A percentile compares a stretch with the other conserved stretches of the same genome.
phyloP scores from a whole-genome alignment of 2,888 invertebrate genomes.

The Thera britannica region DNA sequence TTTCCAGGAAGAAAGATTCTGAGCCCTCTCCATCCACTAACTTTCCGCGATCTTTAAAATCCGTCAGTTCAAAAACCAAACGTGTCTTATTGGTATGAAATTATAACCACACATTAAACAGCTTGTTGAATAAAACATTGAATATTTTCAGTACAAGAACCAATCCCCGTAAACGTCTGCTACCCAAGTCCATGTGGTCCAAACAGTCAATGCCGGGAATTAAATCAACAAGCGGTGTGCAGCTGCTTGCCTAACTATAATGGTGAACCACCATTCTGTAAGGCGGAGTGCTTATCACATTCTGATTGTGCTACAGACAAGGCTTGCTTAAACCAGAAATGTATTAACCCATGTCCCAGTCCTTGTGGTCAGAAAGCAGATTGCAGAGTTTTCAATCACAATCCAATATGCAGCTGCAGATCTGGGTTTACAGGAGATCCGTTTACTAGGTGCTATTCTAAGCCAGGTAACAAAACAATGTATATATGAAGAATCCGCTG shows the following conservation, averaged over 20 bases:
- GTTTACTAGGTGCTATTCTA: slow-evolving; percentile 86
- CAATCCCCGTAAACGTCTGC: slow-evolving; percentile 77
- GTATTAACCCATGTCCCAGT: slow-evolving; percentile 89
- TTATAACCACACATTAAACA: not conserved
- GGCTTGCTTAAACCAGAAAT: slow-evolving; percentile 89
- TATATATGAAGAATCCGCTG: not conserved
- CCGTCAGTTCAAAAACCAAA: no score
- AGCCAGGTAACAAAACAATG: slow-evolving; percentile 67
- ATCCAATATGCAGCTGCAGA: slow-evolving; percentile 88
- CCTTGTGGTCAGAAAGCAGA: slow-evolving; percentile 89
- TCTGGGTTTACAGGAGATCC: slow-evolving; percentile 86
- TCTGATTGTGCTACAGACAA: slow-evolving; percentile 86
- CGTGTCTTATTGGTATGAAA: not conserved
- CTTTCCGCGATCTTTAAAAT: no score
- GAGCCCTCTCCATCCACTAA: no score
- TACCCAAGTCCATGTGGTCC: slow-evolving; percentile 86
- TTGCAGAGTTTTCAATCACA: slow-evolving; percentile 89
- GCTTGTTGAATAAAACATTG: not conserved
- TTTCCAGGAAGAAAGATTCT: no score
- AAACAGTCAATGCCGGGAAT: slow-evolving; percentile 85
- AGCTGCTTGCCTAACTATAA: slow-evolving; percentile 88
- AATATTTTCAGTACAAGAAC: slow-evolving; percentile 67
- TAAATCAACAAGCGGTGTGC: slow-evolving; percentile 87
- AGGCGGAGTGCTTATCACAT: slow-evolving; percentile 88
- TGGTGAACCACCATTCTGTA: slow-evolving; percentile 88